A percentile compares a stretch with the other conserved stretches of the same genome.
Conservation (phyloP, 2,113 vertebrate genomes). For the Phaethornis superciliosus region DNA sequence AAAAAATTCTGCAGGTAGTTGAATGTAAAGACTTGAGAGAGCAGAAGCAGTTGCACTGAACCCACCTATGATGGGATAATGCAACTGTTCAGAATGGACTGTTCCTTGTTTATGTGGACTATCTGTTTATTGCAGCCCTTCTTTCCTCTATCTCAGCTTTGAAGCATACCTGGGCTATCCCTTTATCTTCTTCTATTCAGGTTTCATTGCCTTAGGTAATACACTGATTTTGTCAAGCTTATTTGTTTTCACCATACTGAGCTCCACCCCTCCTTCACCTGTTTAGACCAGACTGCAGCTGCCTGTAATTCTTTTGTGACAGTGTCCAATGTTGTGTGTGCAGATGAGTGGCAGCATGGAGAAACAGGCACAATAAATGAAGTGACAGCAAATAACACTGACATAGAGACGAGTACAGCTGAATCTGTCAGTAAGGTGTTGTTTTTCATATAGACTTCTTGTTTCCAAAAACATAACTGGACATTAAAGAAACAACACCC, state of each 20-base stretch:
- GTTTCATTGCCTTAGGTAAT: not conserved
- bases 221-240: not conserved
- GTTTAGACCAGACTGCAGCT: not conserved
- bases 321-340: not conserved
- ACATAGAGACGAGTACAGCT: not conserved
- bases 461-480: not conserved
- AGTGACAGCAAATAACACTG: not conserved
- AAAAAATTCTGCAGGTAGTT: not conserved
- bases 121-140: not conserved
- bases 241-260: not conserved
- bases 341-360: not conserved
- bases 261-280: not conserved
- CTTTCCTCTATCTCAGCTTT: not conserved
- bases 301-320: not conserved
- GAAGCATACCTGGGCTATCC: not conserved
- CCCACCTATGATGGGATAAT: not conserved
- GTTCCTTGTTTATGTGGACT: not conserved
- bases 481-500: not conserved
- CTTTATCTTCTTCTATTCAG: not conserved
- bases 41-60: not conserved
- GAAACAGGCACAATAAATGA: not conserved
- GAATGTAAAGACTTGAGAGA: not conserved
- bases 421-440: not conserved
- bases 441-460: not conserved
- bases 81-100: not conserved